Conservation (phyloP, 2,113 vertebrate species). For the Heloderma charlesbogerti region DNA sequence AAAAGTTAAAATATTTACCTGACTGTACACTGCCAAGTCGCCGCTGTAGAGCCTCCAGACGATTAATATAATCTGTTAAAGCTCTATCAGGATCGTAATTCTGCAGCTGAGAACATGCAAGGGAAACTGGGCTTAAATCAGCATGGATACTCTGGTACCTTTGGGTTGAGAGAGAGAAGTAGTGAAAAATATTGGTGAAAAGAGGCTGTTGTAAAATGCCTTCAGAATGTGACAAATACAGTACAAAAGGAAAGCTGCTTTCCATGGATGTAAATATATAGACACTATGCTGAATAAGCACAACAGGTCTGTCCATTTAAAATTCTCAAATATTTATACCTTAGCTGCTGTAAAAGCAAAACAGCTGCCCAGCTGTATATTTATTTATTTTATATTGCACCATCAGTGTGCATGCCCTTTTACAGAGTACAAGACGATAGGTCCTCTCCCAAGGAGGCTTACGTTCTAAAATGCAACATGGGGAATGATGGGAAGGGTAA, state of each 20-base stretch:
- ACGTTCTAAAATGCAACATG: not conserved
- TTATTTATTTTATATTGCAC: not conserved
- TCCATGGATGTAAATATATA: not conserved
- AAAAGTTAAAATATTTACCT: conserved; percentile 75
- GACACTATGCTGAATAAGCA: not conserved
- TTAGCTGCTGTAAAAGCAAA: not conserved
- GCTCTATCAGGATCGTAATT: conserved; percentile 95
- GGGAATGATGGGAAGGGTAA: not conserved
- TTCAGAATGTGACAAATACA: not conserved
- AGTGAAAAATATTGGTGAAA: not conserved
- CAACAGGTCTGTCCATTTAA: not conserved
- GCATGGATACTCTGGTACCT: conserved; percentile 79
- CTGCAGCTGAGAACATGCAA: conserved; percentile 91
- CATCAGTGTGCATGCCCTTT: not conserved
- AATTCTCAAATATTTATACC: not conserved
- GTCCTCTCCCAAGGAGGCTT: not conserved
- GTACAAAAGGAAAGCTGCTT: not conserved
- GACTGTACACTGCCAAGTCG: conserved; percentile 91
- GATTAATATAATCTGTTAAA: conserved; percentile 93
- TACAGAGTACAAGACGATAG: not conserved
- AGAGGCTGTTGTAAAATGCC: not conserved
- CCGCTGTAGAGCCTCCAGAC: conserved; percentile 93
- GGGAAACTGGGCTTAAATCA: conserved; percentile 77
- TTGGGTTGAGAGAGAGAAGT: conserved; percentile 25
- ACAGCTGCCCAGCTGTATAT: not conserved